These are phyloP conservation scores for Aethina tumida DNA, from an alignment of 1,140 invertebrate genomes.

Conservation along the genomic window DNA sequence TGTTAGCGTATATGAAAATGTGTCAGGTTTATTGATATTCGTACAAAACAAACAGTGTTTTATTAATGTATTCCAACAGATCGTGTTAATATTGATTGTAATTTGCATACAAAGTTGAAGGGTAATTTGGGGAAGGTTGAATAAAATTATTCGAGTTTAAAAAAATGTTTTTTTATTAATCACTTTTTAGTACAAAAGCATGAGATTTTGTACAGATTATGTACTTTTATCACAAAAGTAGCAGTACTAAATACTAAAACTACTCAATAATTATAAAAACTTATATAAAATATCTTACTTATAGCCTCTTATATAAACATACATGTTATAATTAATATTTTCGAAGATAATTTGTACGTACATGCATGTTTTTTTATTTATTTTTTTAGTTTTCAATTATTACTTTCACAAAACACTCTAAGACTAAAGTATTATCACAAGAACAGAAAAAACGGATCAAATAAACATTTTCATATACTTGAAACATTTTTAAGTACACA, in stretches of 20 bases:
- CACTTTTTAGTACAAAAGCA: slow-evolving; percentile 20
- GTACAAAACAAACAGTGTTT: too few species aligned
- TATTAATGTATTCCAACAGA: too few species aligned
- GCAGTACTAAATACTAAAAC: slow-evolving; percentile 14
- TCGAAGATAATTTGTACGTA: slow-evolving; percentile 25
- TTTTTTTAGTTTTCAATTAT: slow-evolving; percentile 9
- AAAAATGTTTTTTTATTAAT: slow-evolving; percentile 17
- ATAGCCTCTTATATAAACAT: slow-evolving; percentile 21
- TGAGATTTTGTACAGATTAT: slow-evolving; percentile 23
- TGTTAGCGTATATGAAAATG: too few species aligned
- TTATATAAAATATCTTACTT: slow-evolving; percentile 22
- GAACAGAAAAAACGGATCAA: slow-evolving; percentile 12
- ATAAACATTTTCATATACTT: slow-evolving; percentile 13
- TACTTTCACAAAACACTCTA: slow-evolving; percentile 6
- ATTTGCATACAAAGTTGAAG: too few species aligned
- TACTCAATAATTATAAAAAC: slow-evolving; percentile 22
- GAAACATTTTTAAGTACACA: slow-evolving; percentile 24
- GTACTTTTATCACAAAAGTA: slow-evolving; percentile 18
- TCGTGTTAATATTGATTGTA: too few species aligned
- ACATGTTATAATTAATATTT: slow-evolving; percentile 20
- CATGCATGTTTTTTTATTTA: slow-evolving; percentile 18
- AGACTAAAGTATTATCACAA: slow-evolving; percentile 18
- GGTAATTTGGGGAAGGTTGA: too few species aligned
- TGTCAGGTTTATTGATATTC: too few species aligned
- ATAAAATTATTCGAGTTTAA: slow-evolving; percentile 1